Percentiles rank a stretch among this genome's conserved stretches.
Evolutionary conservation across 2,888 invertebrate genomes (phyloP).

Genomic region (Agelastica alni): DNA sequence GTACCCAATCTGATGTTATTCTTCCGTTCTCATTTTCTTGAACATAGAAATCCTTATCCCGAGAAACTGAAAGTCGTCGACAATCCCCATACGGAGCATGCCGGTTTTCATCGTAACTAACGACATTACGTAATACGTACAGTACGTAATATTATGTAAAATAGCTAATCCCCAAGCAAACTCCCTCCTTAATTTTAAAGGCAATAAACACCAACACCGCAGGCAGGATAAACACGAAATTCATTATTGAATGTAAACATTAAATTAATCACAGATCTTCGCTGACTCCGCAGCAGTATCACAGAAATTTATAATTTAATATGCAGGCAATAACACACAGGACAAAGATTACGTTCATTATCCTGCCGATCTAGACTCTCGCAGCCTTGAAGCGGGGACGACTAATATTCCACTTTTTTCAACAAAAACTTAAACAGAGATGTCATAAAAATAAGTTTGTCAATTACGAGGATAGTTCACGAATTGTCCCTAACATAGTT

Average conservation of each 20-base stretch:
- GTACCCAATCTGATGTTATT: conserved; percentile 1
- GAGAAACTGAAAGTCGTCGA: not conserved
- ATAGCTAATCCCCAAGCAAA: conserved; percentile 24
- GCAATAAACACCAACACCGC: conserved; percentile 30
- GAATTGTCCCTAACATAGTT: no score
- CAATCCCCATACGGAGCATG: conserved; percentile 16
- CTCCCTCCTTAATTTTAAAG: conserved; percentile 26
- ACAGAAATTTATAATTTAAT: conserved; percentile 25
- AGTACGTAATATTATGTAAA: conserved; percentile 26
- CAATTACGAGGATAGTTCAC: no score
- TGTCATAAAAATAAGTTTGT: no score
- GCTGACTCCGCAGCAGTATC: conserved; percentile 22
- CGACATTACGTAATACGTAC: conserved; percentile 23
- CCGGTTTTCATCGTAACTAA: conserved; percentile 16
- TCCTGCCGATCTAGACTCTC: conserved; percentile 17
- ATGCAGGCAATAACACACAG: conserved; percentile 20
- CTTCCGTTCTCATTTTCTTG: conserved; percentile 10
- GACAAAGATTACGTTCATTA: conserved; percentile 17
- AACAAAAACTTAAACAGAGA: no score
- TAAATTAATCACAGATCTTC: conserved; percentile 24
- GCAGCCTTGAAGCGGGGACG: no score
- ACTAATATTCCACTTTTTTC: no score
- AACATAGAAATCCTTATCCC: conserved; percentile 15
- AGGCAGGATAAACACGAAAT: conserved; percentile 30
- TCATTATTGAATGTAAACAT: conserved; percentile 32